A percentile compares a stretch with the other conserved stretches of the same genome.
phyloP scores from a whole-genome alignment of 2,888 invertebrate species.

The Pseudococcus viburni region DNA sequence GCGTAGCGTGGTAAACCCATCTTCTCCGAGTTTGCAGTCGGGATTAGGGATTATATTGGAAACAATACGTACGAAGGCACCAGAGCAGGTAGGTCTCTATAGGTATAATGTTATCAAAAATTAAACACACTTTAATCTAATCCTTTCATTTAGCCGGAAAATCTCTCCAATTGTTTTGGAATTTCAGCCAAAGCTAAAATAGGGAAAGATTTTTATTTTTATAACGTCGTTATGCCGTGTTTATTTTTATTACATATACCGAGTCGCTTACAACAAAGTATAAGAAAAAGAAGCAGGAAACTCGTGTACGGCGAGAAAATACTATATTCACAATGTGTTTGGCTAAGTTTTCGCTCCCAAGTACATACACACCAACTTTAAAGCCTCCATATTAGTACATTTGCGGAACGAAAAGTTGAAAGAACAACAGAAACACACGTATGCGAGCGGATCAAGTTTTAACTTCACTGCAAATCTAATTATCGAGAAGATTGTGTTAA shows the following conservation, averaged over 20 bases:
- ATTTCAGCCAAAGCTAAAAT: slow-evolving; percentile 1
- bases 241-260: slow-evolving; percentile 35
- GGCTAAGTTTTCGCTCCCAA: slow-evolving; percentile 35
- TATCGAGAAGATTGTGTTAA: slow-evolving; percentile 65
- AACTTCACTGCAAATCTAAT: slow-evolving; percentile 61
- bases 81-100: neutral
- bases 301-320: neutral
- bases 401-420: slow-evolving; percentile 56
- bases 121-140: slow-evolving; percentile 35
- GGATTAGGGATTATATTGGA: neutral
- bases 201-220: slow-evolving; percentile 49
- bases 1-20: neutral
- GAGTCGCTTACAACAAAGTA: neutral
- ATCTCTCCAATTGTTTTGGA: slow-evolving; percentile 34
- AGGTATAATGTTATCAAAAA: slow-evolving; percentile 28
- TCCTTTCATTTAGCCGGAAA: slow-evolving; percentile 15
- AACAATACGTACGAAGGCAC: neutral
- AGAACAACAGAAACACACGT: slow-evolving; percentile 63
- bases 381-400: slow-evolving; percentile 48
- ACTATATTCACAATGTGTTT: slow-evolving; percentile 38
- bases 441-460: slow-evolving; percentile 56
- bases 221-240: slow-evolving; percentile 44
- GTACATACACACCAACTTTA: slow-evolving; percentile 41
- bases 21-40: neutral
- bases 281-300: slow-evolving; percentile 33